Conservation (phyloP, 1,140 invertebrate species). For the Parasteatoda tepidariorum region DNA sequence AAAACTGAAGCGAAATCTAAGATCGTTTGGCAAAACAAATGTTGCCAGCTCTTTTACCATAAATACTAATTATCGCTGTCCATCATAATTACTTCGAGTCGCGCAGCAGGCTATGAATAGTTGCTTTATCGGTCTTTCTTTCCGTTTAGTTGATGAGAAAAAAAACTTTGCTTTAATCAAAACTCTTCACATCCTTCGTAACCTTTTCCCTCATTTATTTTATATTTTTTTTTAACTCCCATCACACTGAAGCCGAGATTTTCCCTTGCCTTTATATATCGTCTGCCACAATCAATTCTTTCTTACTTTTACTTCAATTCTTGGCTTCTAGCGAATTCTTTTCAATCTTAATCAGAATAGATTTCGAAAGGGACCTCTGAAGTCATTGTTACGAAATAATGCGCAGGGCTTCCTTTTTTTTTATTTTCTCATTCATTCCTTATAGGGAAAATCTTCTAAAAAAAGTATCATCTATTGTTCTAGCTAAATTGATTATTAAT, state of each 20-base stretch:
- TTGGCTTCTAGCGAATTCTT: constrained; percentile 15
- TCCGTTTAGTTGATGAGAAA: background rate
- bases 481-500: too few species aligned
- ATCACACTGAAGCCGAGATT: constrained; percentile 5
- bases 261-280: background rate
- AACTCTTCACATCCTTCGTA: constrained; percentile 41
- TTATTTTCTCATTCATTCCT: background rate
- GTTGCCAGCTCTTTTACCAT: constrained; percentile 42
- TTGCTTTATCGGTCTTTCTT: constrained; percentile 15
- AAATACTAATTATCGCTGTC: constrained; percentile 54
- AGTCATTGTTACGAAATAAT: constrained; percentile 1
- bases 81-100: constrained; percentile 44
- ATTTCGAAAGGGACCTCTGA: background rate
- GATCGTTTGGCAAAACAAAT: constrained; percentile 44
- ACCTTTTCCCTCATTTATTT: constrained; percentile 36
- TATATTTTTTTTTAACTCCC: background rate
- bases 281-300: constrained; percentile 42
- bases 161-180: constrained; percentile 47
- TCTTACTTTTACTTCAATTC: background rate
- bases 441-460: background rate
- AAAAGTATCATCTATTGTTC: background rate
- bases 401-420: background rate
- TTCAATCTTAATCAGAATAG: constrained; percentile 28
- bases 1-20: constrained; percentile 10
- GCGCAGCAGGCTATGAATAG: background rate